Base-by-base conservation (phyloP, 2,888 invertebrate genomes). In the Drosophila sordidula region DNA sequence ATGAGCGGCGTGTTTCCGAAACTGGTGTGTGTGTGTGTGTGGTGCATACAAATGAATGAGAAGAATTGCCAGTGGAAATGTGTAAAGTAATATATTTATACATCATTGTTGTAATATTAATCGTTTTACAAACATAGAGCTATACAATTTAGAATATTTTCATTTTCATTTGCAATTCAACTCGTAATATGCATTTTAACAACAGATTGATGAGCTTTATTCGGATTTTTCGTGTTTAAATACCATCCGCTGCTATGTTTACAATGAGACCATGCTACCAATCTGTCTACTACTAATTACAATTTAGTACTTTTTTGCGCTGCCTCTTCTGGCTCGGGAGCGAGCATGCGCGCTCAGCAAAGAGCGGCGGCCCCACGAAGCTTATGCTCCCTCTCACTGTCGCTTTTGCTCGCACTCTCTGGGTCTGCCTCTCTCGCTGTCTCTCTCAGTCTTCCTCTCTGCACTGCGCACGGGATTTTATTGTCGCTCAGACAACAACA, bases 291-390 rank as follows among this genome's bases (percentile, higher is more conserved):
- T 83, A 89, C 83, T 64, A 80, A 74, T 55, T 59, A 11, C 38
- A 39, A 46, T 66, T 61, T 68, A 75, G 70, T 89, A 72, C 84
- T 63, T 52, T 78, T 81, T 72, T 49, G 29, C 6, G 49, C 2
- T 29, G 50, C 42, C 46, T 50, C 61, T 63, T 25, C 61, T 51
- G 51, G 22, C 83, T 82, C 78, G 70, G 57, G 51, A 54, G 38
- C 41, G 73, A 14, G 72, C 84, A 89, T 87, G 84, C 84, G 84
- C 84, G 68, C 89, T 89, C 87, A 67, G 41, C 55, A 61, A 74
- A 83, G 81, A 84, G 87, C 54, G 42, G 0, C 6, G 46, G 22
- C 42, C 41, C 50, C 45, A 25, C 29, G 14, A 39, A 57, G 46
- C 18, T 59, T 54, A 38, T 41, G 44, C 54, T 56, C 46, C 11